These are phyloP conservation scores for Indicator maculatus DNA, from an alignment of 2,113 vertebrate genomes.

Conservation along the genomic window DNA sequence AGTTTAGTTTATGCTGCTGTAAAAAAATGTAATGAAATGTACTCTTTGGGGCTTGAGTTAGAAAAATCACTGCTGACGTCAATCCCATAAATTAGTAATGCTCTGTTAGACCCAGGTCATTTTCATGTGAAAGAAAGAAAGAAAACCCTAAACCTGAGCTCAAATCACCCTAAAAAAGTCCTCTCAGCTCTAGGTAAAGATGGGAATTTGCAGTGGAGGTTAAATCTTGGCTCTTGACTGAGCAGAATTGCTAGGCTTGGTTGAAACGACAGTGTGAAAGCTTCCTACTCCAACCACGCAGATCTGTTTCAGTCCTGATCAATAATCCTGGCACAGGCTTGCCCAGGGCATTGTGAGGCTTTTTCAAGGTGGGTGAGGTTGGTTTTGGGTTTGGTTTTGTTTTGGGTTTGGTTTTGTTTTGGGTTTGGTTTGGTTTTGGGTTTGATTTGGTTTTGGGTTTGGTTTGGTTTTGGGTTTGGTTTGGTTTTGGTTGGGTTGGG, in stretches of 20 bases:
- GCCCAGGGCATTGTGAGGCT: not conserved
- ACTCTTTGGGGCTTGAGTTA: constrained; percentile 48
- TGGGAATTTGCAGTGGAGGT: constrained; percentile 15
- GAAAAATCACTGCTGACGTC: constrained; percentile 62
- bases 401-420: no score
- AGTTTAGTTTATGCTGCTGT: constrained; percentile 57
- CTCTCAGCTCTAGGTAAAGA: constrained; percentile 39
- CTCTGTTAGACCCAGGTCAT: constrained; percentile 55
- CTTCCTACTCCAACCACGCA: not conserved
- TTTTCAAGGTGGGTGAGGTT: not conserved
- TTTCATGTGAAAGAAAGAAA: constrained; percentile 48
- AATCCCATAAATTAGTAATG: constrained; percentile 65
- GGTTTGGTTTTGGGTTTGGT: no score
- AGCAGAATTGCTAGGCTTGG: not conserved
- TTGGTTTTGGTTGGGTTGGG: no score
- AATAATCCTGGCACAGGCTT: not conserved
- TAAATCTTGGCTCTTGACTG: constrained; percentile 7
- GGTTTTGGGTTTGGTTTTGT: no score
- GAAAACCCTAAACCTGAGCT: constrained; percentile 30
- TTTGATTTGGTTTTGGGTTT: no score
- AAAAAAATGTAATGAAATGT: constrained; percentile 58
- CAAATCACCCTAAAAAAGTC: constrained; percentile 6
- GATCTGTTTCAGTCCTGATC: not conserved
- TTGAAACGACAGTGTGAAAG: not conserved
- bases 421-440: no score